phyloP scores from a whole-genome alignment of 2,888 invertebrate genomes.

The Drosophila conformis region DNA sequence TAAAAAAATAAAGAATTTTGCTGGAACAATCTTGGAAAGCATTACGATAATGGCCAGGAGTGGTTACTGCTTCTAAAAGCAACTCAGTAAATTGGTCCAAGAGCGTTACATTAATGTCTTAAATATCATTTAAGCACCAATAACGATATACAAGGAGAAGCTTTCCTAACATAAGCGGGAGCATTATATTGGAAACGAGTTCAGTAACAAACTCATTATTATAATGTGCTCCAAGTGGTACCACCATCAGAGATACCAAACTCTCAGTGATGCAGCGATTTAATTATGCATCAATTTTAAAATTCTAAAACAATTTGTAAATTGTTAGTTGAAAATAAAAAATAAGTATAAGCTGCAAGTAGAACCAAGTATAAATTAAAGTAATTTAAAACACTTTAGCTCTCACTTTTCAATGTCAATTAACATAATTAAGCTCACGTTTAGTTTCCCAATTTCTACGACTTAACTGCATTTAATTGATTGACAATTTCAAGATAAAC shows the following conservation, averaged over 20 bases:
- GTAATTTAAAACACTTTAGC: neutral
- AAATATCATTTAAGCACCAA: constrained; percentile 8
- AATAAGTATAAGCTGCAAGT: neutral
- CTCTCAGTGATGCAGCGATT: neutral
- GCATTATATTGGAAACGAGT: constrained; percentile 2
- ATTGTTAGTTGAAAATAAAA: neutral
- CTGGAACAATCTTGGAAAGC: neutral
- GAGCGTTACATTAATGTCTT: constrained; percentile 22
- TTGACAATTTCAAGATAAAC: constrained; percentile 58
- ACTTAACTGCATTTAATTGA: constrained; percentile 38
- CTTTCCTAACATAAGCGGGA: constrained; percentile 24
- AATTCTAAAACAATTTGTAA: constrained; percentile 2
- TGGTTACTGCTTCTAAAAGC: constrained; percentile 44
- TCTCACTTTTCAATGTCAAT: neutral
- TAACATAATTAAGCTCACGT: neutral
- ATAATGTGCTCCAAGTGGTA: constrained; percentile 18
- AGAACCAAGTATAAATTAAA: neutral
- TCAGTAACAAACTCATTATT: constrained; percentile 15
- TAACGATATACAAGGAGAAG: constrained; percentile 44
- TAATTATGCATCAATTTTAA: neutral
- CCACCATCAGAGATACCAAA: constrained; percentile 18
- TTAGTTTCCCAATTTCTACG: constrained; percentile 7
- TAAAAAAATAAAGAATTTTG: neutral
- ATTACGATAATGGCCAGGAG: constrained; percentile 37
- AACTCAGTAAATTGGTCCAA: constrained; percentile 24